Conservation (phyloP, 2,888 invertebrate species). For the Hetaerina titia region DNA sequence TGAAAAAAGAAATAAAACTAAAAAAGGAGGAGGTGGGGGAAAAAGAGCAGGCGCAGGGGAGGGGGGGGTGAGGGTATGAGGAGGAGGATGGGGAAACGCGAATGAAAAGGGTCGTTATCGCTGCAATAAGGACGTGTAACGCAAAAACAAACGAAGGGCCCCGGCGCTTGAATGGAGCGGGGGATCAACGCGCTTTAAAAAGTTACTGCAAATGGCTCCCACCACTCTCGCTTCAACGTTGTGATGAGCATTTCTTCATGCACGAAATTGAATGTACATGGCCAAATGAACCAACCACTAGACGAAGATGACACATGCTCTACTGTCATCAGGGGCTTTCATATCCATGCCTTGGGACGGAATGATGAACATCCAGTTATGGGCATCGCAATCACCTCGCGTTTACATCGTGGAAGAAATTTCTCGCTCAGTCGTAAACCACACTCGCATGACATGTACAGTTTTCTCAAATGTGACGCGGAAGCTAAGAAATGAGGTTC, state of each 20-base stretch:
- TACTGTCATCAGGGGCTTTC: too few relatives aligned
- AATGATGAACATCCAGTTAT: too few relatives aligned
- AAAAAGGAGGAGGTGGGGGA: not conserved
- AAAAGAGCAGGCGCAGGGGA: conserved; percentile 72
- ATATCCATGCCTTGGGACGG: too few relatives aligned
- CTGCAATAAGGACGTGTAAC: not conserved
- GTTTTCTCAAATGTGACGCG: too few relatives aligned
- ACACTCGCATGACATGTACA: too few relatives aligned
- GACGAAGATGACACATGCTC: too few relatives aligned
- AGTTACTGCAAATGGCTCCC: not conserved
- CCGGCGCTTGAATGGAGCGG: not conserved
- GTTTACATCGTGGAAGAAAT: too few relatives aligned
- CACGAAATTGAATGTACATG: not conserved
- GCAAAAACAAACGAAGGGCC: not conserved
- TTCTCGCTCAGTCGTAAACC: too few relatives aligned
- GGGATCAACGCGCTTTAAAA: not conserved
- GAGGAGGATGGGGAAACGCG: conserved; percentile 74
- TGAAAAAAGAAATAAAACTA: conserved; percentile 26
- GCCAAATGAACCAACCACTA: too few relatives aligned
- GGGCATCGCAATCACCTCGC: too few relatives aligned
- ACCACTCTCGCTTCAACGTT: not conserved
- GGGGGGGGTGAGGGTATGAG: conserved; percentile 78
- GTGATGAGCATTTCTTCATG: not conserved
- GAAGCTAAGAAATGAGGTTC: too few relatives aligned
- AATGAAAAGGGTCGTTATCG: not conserved